Evolutionary conservation across 2,113 vertebrate species (phyloP), one percentile per base, ranked within the genome.

Genomic region (Drymodes brunneopygia): DNA sequence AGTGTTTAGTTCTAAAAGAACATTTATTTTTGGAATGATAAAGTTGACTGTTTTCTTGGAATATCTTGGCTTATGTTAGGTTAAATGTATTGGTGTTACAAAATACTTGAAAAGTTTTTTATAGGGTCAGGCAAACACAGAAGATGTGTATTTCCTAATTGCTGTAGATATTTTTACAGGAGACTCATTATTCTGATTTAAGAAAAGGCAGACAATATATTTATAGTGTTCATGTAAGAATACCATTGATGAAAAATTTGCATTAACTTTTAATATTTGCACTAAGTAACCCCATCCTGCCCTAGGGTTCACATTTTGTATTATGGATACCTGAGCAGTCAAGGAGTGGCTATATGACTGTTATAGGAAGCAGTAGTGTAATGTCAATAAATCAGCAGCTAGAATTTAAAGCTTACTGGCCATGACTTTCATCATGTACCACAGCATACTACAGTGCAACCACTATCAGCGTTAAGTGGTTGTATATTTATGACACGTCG

Each of bases 211-310:
- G 36, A 50, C 48, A 79, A 58, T 75, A 21, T 15, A 64, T 80
- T 88, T 81, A 24, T 36, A 40, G 7, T 42, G 15, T 67, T 82
- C 23, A 29, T 2, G 0, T 67, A 65, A 65, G 28, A 61, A 33
- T 40, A 40, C 24, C 8, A 27, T 14, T 61, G 69, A 53, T 81
- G 7, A 70, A 74, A 78, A 81, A 33, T 23, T 73, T 61, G 7
- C 27, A 33, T 77, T 72, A 84, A 33, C 21, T 82, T 53, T 18
- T 54, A 61, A 11, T 61, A 35, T 71, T 85, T 73, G 38, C 60
- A 7, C 42, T 23, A 31, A 38, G 20, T 47, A 36, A 10, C 4
- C 4, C 7, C 0, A 0, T 47, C 22, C 25, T 79, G 6, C 40
- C 40, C 15, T 40, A 36, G 12, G 6, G 29, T 21, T 91, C 21